Evolutionary conservation across 2,113 vertebrate species (phyloP), one percentile per base, ranked within the genome.

Genomic region (Phaethon lepturus): DNA sequence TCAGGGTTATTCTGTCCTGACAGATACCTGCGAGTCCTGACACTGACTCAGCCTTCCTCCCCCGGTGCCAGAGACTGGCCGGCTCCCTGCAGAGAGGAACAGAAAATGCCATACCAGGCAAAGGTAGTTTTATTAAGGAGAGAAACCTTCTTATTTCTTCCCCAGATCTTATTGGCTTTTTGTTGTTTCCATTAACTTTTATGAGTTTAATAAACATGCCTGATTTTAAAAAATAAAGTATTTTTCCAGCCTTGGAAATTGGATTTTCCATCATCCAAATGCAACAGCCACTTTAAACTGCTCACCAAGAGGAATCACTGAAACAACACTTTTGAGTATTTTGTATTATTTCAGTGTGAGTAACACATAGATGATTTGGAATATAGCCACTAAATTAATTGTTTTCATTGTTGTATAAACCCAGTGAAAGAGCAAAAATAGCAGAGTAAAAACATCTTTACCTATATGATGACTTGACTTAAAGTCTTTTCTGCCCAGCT

Each of bases 171-270:
- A 86, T 4, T 71, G 72, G 67, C 14, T 83, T 94, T 93, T 92
- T 95, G 78, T 56, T 74, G n/a, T 71, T 93, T 80, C 79, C 49
- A 90, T 93, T 97, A 88, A 77, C 47, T 97, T 95, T 77, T 81
- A 88, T 17, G 63, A 92, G 63, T 93, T 92, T 92, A 93, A 95
- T 93, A 97, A 97, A 92, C 40, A 84, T 74, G 47, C 31, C n/a
- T 22, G 4, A 74, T 67, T 92, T 87, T 19, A 24, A 88, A 95
- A 94, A 92, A 87, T 7, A 71, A 74, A 90, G 29, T 68, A 42
- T 74, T 92, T 92, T 77, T 55, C 38, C 7, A 7, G 82, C 42
- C 75, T 42, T 76, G 63, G 45, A 95, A 95, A 97, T 84, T 59
- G 47, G 86, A 88, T 95, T 93, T 94, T 92, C 71, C 59, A 7